phyloP scores from a whole-genome alignment of 2,113 vertebrate genomes.

The Chaetorhynchus papuensis region DNA sequence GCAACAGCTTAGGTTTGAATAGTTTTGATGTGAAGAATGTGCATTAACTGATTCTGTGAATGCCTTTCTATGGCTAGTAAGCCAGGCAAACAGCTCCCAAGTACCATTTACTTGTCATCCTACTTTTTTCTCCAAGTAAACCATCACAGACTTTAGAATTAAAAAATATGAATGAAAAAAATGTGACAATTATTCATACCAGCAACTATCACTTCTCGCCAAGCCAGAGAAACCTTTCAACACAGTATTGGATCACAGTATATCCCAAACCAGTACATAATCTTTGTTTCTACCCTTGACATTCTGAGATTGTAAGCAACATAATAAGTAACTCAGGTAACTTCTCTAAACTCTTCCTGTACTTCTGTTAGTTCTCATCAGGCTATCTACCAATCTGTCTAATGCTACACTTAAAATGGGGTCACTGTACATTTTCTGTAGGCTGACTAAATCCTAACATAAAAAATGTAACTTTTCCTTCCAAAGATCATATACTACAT shows the following conservation, averaged over 20 bases:
- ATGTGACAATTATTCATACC: neutral
- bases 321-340: neutral
- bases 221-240: neutral
- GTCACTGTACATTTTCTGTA: neutral
- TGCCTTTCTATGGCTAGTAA: neutral
- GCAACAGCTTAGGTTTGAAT: neutral
- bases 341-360: neutral
- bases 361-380: neutral
- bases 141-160: neutral
- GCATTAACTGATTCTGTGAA: neutral
- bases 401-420: neutral
- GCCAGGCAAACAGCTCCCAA: neutral
- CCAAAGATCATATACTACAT: neutral
- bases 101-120: neutral
- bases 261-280: neutral
- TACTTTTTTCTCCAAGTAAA: neutral
- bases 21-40: neutral
- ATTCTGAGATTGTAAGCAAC: neutral
- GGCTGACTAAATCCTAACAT: neutral
- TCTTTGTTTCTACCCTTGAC: neutral
- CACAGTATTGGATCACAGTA: neutral
- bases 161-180: neutral
- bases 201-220: neutral
- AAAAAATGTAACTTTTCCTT: neutral
- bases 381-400: neutral